Evolutionary conservation across 1,140 invertebrate genomes (phyloP).

Genomic region (Trichonephila clavata): DNA sequence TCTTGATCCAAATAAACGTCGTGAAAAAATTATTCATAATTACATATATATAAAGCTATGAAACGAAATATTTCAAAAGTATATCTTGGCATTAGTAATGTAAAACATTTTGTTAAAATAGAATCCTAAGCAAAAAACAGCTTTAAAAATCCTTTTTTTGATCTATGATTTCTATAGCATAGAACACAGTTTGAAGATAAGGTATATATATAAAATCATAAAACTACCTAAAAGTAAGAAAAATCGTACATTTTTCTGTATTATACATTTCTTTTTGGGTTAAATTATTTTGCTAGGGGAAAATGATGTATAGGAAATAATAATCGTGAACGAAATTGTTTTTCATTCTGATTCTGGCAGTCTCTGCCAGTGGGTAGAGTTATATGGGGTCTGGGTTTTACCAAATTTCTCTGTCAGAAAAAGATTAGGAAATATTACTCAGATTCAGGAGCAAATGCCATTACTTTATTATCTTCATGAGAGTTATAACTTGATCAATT

Average conservation of each 20-base stretch:
- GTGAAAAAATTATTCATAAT: no score
- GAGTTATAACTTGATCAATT: not conserved
- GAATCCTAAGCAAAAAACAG: no score
- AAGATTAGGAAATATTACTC: not conserved
- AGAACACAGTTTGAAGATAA: no score
- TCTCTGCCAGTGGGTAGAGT: not conserved
- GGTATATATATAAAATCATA: no score
- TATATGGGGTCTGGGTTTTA: not conserved
- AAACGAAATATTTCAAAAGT: no score
- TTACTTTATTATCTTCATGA: not conserved
- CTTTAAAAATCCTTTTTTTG: no score
- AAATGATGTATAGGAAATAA: not conserved
- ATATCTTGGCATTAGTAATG: no score
- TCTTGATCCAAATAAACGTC: no score
- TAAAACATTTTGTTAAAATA: no score
- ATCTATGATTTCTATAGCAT: no score
- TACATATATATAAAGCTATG: no score
- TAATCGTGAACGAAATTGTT: not conserved
- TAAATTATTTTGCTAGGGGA: not conserved
- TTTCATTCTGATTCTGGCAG: slow-evolving; percentile 7
- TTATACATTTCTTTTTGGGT: not conserved
- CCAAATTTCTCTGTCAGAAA: not conserved
- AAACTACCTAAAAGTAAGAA: not conserved
- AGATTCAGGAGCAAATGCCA: not conserved
- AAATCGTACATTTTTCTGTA: not conserved